These are phyloP conservation scores for Ailurus styani DNA, from an alignment of 2,113 vertebrate genomes.

Conservation along the genomic window DNA sequence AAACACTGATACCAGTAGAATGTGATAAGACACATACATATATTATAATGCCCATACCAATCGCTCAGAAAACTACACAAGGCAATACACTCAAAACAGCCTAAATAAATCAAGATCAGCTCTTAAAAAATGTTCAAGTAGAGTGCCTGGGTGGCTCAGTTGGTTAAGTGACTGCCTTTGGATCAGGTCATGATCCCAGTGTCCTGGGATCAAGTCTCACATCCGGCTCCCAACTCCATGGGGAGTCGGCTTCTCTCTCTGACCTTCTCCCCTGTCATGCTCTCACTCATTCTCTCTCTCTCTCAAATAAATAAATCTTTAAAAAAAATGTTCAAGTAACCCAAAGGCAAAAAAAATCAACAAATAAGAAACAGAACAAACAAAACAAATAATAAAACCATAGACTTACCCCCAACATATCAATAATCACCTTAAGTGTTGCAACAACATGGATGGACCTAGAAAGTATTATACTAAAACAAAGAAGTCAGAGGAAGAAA, in stretches of 20 bases:
- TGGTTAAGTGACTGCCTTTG: too few relatives aligned
- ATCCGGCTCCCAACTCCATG: too few relatives aligned
- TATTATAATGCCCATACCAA: not conserved
- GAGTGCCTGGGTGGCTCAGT: too few relatives aligned
- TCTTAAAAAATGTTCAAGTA: not conserved
- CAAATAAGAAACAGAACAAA: not conserved
- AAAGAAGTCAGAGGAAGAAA: not conserved
- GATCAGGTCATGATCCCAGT: too few relatives aligned
- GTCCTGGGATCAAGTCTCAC: too few relatives aligned
- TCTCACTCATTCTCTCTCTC: too few relatives aligned
- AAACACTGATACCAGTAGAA: not conserved
- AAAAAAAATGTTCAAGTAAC: not conserved
- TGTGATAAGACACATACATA: not conserved
- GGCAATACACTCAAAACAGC: not conserved
- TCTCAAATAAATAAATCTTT: too few relatives aligned
- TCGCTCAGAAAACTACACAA: not conserved
- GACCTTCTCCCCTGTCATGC: too few relatives aligned
- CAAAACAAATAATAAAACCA: not conserved
- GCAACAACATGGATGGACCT: not conserved
- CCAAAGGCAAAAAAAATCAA: not conserved
- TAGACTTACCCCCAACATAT: not conserved
- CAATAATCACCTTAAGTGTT: not conserved
- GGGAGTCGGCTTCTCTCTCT: too few relatives aligned
- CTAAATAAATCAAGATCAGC: not conserved
- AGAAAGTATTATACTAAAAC: not conserved